These are phyloP conservation scores for Himantopus leucocephalus DNA, from an alignment of 2,113 vertebrate genomes.

Conservation along the genomic window DNA sequence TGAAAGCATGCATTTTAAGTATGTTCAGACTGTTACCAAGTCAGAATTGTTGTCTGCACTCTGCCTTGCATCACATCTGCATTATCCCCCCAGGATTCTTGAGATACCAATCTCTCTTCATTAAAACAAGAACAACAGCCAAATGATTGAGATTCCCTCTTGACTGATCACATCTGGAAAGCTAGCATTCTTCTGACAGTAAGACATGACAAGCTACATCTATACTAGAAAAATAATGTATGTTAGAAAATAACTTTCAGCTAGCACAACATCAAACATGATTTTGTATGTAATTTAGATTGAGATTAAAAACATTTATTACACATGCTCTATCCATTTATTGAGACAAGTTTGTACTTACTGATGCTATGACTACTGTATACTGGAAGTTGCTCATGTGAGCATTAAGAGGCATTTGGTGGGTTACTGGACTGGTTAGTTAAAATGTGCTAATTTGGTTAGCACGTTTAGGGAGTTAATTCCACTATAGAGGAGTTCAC, in stretches of 20 bases:
- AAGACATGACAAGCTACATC: background rate
- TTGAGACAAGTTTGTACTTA: background rate
- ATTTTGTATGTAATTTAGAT: background rate
- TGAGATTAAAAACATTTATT: background rate
- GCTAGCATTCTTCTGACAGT: background rate
- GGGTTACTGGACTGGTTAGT: background rate
- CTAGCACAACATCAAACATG: background rate
- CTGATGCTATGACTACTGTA: background rate
- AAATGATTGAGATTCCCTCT: background rate
- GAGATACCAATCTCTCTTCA: slow-evolving; percentile 35
- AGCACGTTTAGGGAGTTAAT: background rate
- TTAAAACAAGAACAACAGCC: background rate
- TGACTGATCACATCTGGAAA: background rate
- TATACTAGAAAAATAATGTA: background rate
- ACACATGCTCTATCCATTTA: background rate
- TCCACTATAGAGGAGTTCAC: background rate
- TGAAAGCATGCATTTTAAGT: slow-evolving; percentile 12
- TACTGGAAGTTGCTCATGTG: background rate
- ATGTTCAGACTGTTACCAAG: background rate
- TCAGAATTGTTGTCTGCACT: slow-evolving; percentile 42
- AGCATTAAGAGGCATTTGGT: background rate
- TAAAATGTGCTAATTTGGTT: background rate
- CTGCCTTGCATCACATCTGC: slow-evolving; percentile 39
- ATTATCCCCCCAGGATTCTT: slow-evolving; percentile 46
- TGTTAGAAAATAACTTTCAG: background rate